Evolutionary conservation across 2,888 invertebrate genomes (phyloP), one percentile per base, ranked within the genome.

Genomic region (Geotrupes spiniger): DNA sequence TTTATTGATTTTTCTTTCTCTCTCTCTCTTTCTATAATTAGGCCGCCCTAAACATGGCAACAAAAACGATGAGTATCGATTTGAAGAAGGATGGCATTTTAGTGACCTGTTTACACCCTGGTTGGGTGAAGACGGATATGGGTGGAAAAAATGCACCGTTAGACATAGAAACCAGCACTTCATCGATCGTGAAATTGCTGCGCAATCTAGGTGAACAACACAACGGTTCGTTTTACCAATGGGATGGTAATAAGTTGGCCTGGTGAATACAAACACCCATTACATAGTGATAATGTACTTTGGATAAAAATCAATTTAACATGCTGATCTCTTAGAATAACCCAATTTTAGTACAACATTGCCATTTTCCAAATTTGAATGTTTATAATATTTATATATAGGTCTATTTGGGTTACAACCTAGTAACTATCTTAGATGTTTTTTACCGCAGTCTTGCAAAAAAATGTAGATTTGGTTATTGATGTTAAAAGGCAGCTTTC

Each of bases 61-160:
- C 92, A 0, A 87, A 85, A 67, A 89, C 90, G 1, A 79, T 94
- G 79, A 87, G 89, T 62, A 68, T 87, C 4, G 94, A 95, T 70
- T 75, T 94, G 53, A 83, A 83, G 65, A 78, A 79, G 28, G 81
- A 86, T 58, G 80, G 83, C 36, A 91, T 95, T 56, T 64, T 92
- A 11, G 88, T 85, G 1, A 77, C 85, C 0, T 78, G 77, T 45
- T 68, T 95, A 50, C 93, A 94, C 74, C 94, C 94, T 0, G 94
- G 94, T 1, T 94, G 93, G 94, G 92, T 94, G 4, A 83, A 84
- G 67, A 95, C 94, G 0, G 87, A 86, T 56, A 87, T 94, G 89
- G 94, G 94, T 2, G 93, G 94, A 2, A 72, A 78, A 28, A 84
- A 82, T 56, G 94, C 93, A 0, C 85, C 85, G 0, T 72, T 92